Base-by-base conservation (phyloP, 1,140 invertebrate genomes). In the Atta cephalotes region DNA sequence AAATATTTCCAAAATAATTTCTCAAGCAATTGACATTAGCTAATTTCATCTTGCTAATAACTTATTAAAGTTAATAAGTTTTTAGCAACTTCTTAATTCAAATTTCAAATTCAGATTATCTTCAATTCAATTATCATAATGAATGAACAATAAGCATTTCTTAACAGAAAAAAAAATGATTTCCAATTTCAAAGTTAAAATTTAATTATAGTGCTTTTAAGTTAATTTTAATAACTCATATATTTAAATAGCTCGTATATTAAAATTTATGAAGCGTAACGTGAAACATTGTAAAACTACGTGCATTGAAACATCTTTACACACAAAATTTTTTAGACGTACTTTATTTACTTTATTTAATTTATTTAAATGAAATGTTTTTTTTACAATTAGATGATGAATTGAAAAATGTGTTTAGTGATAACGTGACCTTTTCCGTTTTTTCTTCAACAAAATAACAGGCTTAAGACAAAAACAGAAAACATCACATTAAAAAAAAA, bases 401-500 rank as follows among this genome's bases (percentile, higher is more conserved):
- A 12, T 66, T 51, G 21, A 45, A 60, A 2, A 45, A 72, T 12
- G 2, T 18, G 12, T 4, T 51, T n/a, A 21, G 7, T 66, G 35
- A 58, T 53, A n/a, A 49, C 16, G 3, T 82, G n/a, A 66, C 3
- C 3, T 39, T 31, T 49, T 65, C 3, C 39, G 35, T 25, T 77
- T 39, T 18, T 53, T 66, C 12, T 72, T 63, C n/a, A 51, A 76
- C 5, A 76, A 62, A 84, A 74, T 49, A 74, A 71, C n/a, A 70
- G 68, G 18, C 70, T 84, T 62, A 63, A 49, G 18, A 74, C 56
- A 84, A 82, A 60, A 82, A 62, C 7, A 51, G 25, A 82, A 79
- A 65, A 39, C 14, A 63, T 56, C 10, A 63, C 76, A 76, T 74
- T 3, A 78, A 88, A 60, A 82, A 82, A 84, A 71, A 31, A 77